Evolutionary conservation across 2,113 vertebrate species (phyloP), one percentile per base, ranked within the genome.

Genomic region (Pseudorectes ferrugineus): DNA sequence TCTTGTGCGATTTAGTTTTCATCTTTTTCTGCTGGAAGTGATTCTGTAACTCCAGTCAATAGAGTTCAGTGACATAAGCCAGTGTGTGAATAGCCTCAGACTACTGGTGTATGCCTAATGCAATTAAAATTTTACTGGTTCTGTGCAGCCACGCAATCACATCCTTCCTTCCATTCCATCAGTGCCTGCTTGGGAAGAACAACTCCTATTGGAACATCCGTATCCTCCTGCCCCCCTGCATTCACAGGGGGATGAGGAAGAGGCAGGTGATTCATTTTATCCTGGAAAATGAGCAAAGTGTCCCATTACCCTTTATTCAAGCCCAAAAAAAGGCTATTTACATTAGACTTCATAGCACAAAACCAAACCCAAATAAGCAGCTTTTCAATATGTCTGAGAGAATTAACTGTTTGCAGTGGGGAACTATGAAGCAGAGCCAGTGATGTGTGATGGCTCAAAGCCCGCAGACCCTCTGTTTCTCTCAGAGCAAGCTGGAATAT

Each of bases 11-110:
- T 26, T 74, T 4, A 3, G 12, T 66, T 90, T 72, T 82, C 55
- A 85, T 92, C 40, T 85, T 70, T 78, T 62, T 59, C 78, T 82
- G 57, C 85, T 89, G 85, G 85, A 93, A 93, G 66, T 15, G 78
- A 63, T 51, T 62, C 91, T 29, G 26, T 33, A 78, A 75, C 85
- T 43, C 63, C 68, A 61, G 57, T 63, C 62, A 18, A 17, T 72
- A 65, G 65, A 77, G 73, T 17, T 66, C 24, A 82, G 92, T 43
- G 82, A 77, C 73, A 67, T 1, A 46, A 85, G 67, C 43, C 85
- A 81, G 85, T 49, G 52, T 92, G 66, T 57, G 57, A 94, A 81
- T 65, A 85, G 85, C 58, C 74, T 75, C 52, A n/a, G 23, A 26
- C 40, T 62, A 29, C 66, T 72, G 49, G n/a, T 19, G n/a, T 42